Evolutionary conservation across 1,140 invertebrate genomes (phyloP).

Genomic region (Hermetia illucens): DNA sequence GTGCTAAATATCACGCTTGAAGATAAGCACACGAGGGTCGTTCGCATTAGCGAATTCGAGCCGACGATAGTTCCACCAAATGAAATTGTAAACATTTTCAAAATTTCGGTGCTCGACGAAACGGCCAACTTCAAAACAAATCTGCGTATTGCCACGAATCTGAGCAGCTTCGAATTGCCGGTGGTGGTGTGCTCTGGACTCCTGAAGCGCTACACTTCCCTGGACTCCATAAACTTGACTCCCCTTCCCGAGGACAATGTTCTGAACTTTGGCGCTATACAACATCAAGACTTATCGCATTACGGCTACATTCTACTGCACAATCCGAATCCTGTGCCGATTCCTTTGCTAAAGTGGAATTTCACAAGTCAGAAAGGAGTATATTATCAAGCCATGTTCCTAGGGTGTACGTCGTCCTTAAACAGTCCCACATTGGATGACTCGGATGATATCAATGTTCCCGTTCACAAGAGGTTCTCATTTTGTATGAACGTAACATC

Average conservation of each 20-base stretch:
- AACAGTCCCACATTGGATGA: too few relatives aligned
- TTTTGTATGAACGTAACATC: slow-evolving; percentile 27
- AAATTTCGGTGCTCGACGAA: slow-evolving; percentile 13
- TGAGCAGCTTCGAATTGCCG: slow-evolving; percentile 17
- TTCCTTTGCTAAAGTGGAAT: slow-evolving; percentile 21
- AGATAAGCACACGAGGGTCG: slow-evolving; percentile 35
- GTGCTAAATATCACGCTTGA: slow-evolving; percentile 52
- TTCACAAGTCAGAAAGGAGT: slow-evolving; percentile 18
- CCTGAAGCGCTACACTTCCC: slow-evolving; percentile 11
- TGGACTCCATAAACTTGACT: slow-evolving; percentile 8
- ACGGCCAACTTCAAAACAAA: slow-evolving; percentile 12
- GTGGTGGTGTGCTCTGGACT: slow-evolving; percentile 18
- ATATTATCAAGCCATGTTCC: slow-evolving; percentile 15
- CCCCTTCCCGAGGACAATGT: slow-evolving; percentile 10
- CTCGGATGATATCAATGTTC: too few relatives aligned
- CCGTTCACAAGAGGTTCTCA: slow-evolving; percentile 10
- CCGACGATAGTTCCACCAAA: slow-evolving; percentile 17
- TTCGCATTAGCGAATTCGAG: slow-evolving; percentile 41
- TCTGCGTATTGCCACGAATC: slow-evolving; percentile 18
- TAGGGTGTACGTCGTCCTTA: too few relatives aligned
- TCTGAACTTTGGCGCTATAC: slow-evolving; percentile 22
- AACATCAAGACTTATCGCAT: slow-evolving; percentile 19
- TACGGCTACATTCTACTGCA: slow-evolving; percentile 17
- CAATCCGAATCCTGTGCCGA: slow-evolving; percentile 24
- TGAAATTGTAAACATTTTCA: slow-evolving; percentile 14